Base-by-base conservation (phyloP, 2,888 invertebrate species). In the Pyrocoelia pectoralis region DNA sequence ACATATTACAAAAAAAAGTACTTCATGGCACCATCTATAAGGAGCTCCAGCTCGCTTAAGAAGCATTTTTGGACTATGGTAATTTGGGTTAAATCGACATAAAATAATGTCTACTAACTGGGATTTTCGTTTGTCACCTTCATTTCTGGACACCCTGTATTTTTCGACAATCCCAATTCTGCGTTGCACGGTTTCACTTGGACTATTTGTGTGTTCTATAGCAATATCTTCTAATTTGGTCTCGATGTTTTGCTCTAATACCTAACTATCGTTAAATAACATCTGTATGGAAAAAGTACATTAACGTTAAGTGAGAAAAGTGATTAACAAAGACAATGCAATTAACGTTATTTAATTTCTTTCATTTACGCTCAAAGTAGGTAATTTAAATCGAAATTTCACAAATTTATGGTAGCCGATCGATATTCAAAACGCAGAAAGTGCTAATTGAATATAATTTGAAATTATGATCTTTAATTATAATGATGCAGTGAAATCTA, bases 281-380 rank as follows among this genome's bases (percentile, higher is more conserved):
- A 33, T 6, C 24, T 24, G 24, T 5, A 24, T 24, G 24, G 3
- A 8, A 24, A 24, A 24, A 33, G 8, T 33, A n/a, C 33, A 33
- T 33, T 33, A n/a, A n/a, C 8, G 33, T 33, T 33, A 33, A 33
- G 33, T 33, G 33, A 33, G n/a, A 33, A n/a, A 33, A 33, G 33
- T 33, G 33, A 33, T 33, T 33, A 33, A n/a, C 33, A 33, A 33
- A 33, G 33, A 33, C 33, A 33, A 33, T 33, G 33, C n/a, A 33
- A 33, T 33, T 33, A 33, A 33, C 24, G n/a, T 24, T 24, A 24
- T 24, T 33, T 33, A 8, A 33, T n/a, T 24, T n/a, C 33, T 8
- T 33, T n/a, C 33, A 33, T 33, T 33, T 33, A 33, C 33, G 33
- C 10, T 33, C n/a, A 6, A 33, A 33, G 33, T 33, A 33, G 33